phyloP scores from a whole-genome alignment of 2,888 invertebrate genomes.

The Cylindroiulus punctatus region DNA sequence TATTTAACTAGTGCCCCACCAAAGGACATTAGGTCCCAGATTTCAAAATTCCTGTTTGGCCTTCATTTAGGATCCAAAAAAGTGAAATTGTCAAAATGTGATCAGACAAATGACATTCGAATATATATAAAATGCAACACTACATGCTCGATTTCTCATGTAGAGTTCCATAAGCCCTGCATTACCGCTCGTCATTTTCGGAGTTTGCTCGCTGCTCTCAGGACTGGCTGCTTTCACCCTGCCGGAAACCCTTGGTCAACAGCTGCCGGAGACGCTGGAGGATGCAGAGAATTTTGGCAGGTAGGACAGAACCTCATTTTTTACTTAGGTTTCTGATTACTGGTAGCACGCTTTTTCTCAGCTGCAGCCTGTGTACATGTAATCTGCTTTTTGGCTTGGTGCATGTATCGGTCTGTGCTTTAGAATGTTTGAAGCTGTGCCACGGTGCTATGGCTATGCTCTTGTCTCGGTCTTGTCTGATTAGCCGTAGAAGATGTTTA shows the following conservation, averaged over 20 bases:
- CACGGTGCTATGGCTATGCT: too few species aligned
- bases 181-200: slow-evolving; percentile 77
- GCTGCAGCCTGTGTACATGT: neutral
- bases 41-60: too few species aligned
- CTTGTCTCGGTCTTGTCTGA: too few species aligned
- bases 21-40: too few species aligned
- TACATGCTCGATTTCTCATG: neutral
- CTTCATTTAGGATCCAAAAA: too few species aligned
- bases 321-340: neutral
- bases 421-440: too few species aligned
- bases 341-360: too few species aligned
- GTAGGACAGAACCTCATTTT: neutral
- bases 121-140: too few species aligned
- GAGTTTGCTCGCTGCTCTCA: slow-evolving; percentile 75
- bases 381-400: neutral
- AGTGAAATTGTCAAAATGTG: too few species aligned
- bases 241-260: slow-evolving; percentile 81
- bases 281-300: slow-evolving; percentile 54
- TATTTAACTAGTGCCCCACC: too few species aligned
- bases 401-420: neutral
- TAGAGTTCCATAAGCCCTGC: slow-evolving; percentile 57
- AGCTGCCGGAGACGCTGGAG: slow-evolving; percentile 75
- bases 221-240: slow-evolving; percentile 75
- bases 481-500: too few species aligned
- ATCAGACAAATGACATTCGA: neutral